These are phyloP conservation scores for Heterohyrax brucei DNA, from an alignment of 2,797 vertebrate genomes.

Conservation along the genomic window DNA sequence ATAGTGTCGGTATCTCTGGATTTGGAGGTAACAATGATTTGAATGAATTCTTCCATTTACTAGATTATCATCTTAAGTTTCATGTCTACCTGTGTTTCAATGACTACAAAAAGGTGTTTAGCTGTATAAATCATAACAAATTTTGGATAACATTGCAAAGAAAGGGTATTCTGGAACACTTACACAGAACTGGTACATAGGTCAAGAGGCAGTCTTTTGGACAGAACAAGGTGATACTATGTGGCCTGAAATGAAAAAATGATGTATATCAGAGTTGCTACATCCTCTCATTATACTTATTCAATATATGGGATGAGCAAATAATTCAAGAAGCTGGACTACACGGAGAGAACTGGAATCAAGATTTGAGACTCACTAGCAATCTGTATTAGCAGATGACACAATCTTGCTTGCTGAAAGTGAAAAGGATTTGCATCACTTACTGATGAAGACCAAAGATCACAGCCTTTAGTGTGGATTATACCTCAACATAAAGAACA, in stretches of 20 bases:
- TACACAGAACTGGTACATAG: not conserved
- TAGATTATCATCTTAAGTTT: not conserved
- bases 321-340: not conserved
- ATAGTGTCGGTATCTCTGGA: not conserved
- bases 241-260: not conserved
- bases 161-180: not conserved
- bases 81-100: not conserved
- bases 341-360: not conserved
- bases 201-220: not conserved
- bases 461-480: too few species aligned
- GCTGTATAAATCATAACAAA: not conserved
- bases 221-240: not conserved
- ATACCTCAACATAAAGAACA: too few species aligned
- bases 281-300: not conserved
- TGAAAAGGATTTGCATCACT: too few species aligned
- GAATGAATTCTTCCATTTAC: not conserved
- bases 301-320: not conserved
- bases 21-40: not conserved
- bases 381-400: too few species aligned
- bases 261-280: not conserved
- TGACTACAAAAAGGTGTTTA: not conserved
- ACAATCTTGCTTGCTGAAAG: too few species aligned
- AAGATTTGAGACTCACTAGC: too few species aligned
- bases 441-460: too few species aligned
- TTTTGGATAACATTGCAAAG: not conserved